Conservation (phyloP, 1,140 invertebrate species). For the Lepidurus packardi region DNA sequence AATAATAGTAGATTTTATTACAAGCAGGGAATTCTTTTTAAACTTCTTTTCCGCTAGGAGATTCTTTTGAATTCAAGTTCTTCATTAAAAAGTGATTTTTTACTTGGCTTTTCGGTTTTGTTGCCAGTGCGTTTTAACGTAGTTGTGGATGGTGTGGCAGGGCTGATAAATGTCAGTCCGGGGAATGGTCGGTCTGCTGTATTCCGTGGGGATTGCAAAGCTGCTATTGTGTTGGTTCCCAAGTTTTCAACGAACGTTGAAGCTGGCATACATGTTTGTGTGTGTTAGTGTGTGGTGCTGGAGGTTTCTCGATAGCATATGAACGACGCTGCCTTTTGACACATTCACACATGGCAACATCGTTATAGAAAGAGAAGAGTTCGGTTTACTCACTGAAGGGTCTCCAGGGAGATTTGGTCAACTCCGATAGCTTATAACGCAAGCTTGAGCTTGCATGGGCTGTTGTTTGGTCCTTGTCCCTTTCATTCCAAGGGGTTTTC, state of each 20-base stretch:
- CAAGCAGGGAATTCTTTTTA: too few species aligned
- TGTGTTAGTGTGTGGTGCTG: neutral
- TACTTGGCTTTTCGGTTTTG: neutral
- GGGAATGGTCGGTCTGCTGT: neutral
- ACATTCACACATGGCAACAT: neutral
- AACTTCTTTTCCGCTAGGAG: too few species aligned
- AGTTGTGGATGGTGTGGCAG: slow-evolving; percentile 14
- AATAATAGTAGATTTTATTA: too few species aligned
- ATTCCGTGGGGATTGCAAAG: neutral
- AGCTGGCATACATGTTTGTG: neutral
- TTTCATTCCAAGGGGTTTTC: neutral
- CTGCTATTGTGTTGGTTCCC: neutral
- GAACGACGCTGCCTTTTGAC: neutral
- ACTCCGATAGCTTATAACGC: neutral
- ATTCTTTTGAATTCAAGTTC: neutral
- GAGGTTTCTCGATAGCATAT: neutral
- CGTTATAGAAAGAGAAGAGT: neutral
- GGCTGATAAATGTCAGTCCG: neutral
- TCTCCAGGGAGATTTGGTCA: neutral
- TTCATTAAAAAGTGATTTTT: neutral
- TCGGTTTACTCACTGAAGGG: neutral
- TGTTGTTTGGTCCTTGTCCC: slow-evolving; percentile 10
- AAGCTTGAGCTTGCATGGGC: neutral
- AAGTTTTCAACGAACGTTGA: neutral
- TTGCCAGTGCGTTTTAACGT: neutral